Base-by-base conservation (phyloP, 2,888 invertebrate genomes). In the Drosophila parthenogenetica region DNA sequence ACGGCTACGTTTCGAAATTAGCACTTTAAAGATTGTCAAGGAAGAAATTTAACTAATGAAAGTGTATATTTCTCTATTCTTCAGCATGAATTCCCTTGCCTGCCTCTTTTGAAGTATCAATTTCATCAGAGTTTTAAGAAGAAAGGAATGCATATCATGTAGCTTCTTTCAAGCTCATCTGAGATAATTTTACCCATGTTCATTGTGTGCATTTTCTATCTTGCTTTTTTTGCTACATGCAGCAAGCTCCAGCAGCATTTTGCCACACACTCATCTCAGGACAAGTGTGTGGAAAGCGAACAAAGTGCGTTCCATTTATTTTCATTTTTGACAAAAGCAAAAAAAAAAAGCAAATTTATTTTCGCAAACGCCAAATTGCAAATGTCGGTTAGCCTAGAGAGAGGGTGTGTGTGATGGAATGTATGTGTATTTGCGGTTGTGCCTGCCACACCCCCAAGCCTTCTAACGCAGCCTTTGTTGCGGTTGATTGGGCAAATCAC, bases 401-500 rank as follows among this genome's bases (percentile, higher is more conserved):
- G 7, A 3, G 43, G 10, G 25, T 43, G 39, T 71, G 54, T 55
- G 13, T 53, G 11, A 11, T 19, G 42, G 25, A 43, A 35, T n/a
- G 10, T 46, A 40, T n/a, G 10, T 51, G 35, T 51, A 42, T 42
- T 22, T 54, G 55, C 46, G 74, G 58, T 45, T 54, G 17, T 19
- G 29, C 22, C 48, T 5, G n/a, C 37, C 57, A 46, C 50, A 13
- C 68, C 45, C 51, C 39, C n/a, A 5, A 48, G 45, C 62, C 40
- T 46, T 55, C 58, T 42, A 54, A 48, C 43, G 49, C 59, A 40
- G 48, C 54, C 66, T 68, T 68, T 77, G 72, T 73, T 70, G 81
- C 69, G 87, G 81, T 87, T 82, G 85, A 82, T 82, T 82, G 81
- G 78, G 69, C 85, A 82, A 84, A 82, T 87, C 87, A 87, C 81